Evolutionary conservation across 2,797 vertebrate genomes (phyloP), one percentile per base, ranked within the genome.

Genomic region (Acridotheres tristis): DNA sequence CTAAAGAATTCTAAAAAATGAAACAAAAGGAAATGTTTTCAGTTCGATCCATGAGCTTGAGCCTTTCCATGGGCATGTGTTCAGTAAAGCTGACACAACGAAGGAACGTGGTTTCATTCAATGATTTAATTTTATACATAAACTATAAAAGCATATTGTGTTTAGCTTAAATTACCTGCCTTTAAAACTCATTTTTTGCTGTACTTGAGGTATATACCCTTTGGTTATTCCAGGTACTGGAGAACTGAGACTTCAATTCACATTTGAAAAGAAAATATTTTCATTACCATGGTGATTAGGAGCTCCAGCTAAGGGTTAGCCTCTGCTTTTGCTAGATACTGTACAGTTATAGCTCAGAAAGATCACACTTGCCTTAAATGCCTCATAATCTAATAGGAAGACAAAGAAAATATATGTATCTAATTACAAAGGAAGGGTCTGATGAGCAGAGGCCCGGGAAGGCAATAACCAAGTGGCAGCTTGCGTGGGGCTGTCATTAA

Each of bases 321-420:
- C 72, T 88, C 78, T 89, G 89, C 19, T 72, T 89, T 59, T 45
- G 65, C 34, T 62, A 90, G 94, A 77, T 96, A 83, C 65, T 25
- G 57, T 48, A 34, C 71, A 57, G 1, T 38, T 68, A 42, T 34
- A 83, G n/a, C 75, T 91, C 74, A 85, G 8, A 87, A 74, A 72
- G 71, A 74, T 74, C 86, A 68, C 73, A 65, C 72, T 81, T 96
- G 57, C 81, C 75, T 89, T 87, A 85, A 95, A 80, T 55, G 66
- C 78, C 36, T 93, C 68, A 17, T 80, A 92, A 95, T 90, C 74
- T 58, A 87, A 63, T 45, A 63, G 38, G 32, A 71, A 88, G 54
- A 45, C 51, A 65, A 65, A 67, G 83, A 62, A 86, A 90, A 93
- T 73, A 17, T 19, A 85, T 68, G 43, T 59, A 9, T 77, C 38